Base-by-base conservation (phyloP, 2,113 vertebrate species). In the Argyrosomus japonicus region DNA sequence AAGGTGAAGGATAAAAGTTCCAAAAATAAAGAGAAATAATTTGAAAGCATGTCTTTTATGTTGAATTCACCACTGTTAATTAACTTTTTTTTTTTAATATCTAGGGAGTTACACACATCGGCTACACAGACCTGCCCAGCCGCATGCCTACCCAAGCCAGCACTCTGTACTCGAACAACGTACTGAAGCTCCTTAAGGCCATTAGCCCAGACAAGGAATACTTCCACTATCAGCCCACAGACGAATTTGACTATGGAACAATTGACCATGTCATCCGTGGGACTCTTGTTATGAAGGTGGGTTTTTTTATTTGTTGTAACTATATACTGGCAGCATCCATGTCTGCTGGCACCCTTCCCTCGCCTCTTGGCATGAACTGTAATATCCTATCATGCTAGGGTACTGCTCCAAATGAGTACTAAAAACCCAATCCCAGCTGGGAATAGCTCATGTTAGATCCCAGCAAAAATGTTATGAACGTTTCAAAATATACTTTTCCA, bases 161-260 rank as follows among this genome's bases (percentile, higher is more conserved):
- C 95, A 95, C 95, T 72, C 93, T 96, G 81, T 97, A 96, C 89
- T 98, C 96, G 40, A 96, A 93, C 92, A 96, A 95, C 88, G 87
- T 98, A 63, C 95, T 98, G 93, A 97, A 96, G 87, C 93, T 96
- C 92, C 96, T 97, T 94, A 97, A 96, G 93, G 95, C 90, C 87
- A 93, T 96, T 88, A 97, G 96, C 93, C 95, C 95, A 50, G 93
- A 96, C 89, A 96, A 95, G 91, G 95, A 96, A 4, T 95, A 96
- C 94, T 97, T 97, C 93, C 81, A 94, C 85, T 95, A 95, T 76
- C 92, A 97, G 92, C 95, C 95, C 93, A 92, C 80, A 72, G 94
- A 95, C 0, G 61, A 97, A 60, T 96, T 96, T 89, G 94, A 95
- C 93, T 95, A 96, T 48, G 94, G 93, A 65, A 94, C 95, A 29